Evolutionary conservation across 2,113 vertebrate species (phyloP).

Genomic region (Grammomys surdaster): DNA sequence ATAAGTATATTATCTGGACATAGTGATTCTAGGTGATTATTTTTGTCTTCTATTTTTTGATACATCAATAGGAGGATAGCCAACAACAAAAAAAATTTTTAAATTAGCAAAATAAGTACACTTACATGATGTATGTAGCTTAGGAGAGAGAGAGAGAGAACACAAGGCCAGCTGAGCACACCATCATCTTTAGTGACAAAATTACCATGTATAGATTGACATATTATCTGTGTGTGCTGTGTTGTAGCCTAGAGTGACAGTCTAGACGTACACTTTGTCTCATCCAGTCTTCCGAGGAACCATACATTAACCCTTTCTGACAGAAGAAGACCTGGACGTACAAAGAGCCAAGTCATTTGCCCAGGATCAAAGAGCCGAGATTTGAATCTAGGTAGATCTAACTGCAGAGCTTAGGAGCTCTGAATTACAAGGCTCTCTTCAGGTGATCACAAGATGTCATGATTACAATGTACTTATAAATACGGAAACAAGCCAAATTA

Average conservation of each 20-base stretch:
- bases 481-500: conserved; percentile 1
- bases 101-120: background rate
- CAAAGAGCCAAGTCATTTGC: background rate
- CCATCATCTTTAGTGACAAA: background rate
- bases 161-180: background rate
- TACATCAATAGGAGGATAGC: background rate
- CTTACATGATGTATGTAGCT: background rate
- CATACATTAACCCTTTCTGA: conserved; percentile 13
- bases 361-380: background rate
- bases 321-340: background rate
- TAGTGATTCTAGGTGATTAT: background rate
- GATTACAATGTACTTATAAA: background rate
- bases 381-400: background rate
- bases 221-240: background rate
- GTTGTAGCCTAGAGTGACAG: background rate
- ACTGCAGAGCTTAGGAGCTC: background rate
- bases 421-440: background rate
- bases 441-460: background rate
- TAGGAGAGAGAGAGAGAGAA: background rate
- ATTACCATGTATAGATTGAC: background rate
- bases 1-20: background rate
- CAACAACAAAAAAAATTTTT: conserved; percentile 15
- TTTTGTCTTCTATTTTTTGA: conserved; percentile 16
- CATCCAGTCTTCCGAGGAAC: background rate
- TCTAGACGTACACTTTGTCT: background rate